Evolutionary conservation across 2,797 vertebrate species (phyloP), one percentile per base, ranked within the genome.

Genomic region (Nannoperca australis): DNA sequence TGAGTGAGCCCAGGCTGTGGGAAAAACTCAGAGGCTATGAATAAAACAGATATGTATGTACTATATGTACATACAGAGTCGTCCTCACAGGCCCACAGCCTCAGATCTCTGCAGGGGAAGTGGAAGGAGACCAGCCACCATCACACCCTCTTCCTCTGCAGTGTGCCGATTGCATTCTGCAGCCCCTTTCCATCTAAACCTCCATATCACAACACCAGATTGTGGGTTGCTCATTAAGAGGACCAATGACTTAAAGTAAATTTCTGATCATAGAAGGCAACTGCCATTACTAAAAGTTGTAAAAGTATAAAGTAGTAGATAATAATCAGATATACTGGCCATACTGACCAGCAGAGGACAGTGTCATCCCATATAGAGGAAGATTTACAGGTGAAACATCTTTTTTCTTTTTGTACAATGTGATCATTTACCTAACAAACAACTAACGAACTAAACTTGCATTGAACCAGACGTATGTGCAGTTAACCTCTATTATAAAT

Each of bases 281-380:
- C 45, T 34, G 38, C 32, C 13, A 62, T 47, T 32, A 51, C 32
- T 22, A n/a, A 22, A 40, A 32, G 15, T n/a, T 27, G 20, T 27
- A 27, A 15, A 42, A 0, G 36, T 15, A 12, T 4, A 12, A 15
- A 42, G 11, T 17, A 14, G 10, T n/a, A 30, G n/a, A 73, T 56
- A n/a, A 49, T 42, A 53, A 77, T 27, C 5, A 59, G 20, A 62
- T 9, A 36, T 42, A 72, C 38, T 70, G 70, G 18, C 22, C 32
- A 51, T 12, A 17, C 32, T 73, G 60, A 64, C 90, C 88, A 86
- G 84, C 68, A 90, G 87, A 81, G 83, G 85, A 74, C 82, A 84
- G 74, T 73, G 62, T 83, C 53, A 27, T 61, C 68, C 65, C 49
- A 76, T 55, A 50, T 38, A 9, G 36, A 40, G 40, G 24, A 44